Evolutionary conservation across 2,888 invertebrate genomes (phyloP).

Genomic region (Ypsolopha sequella): DNA sequence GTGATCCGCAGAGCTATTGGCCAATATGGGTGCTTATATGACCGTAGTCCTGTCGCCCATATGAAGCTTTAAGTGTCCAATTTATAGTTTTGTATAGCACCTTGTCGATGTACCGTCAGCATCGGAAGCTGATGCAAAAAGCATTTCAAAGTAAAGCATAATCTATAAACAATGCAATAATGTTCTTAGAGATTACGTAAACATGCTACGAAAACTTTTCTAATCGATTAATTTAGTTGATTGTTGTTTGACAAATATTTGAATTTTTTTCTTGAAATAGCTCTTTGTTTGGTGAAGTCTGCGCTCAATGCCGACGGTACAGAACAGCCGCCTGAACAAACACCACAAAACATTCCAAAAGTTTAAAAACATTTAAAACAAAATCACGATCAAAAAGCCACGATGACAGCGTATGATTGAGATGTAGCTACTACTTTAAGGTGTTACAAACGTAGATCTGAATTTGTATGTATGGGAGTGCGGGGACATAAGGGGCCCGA

Average conservation of each 20-base stretch:
- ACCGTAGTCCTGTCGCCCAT: slow-evolving; percentile 11
- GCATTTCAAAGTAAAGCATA: neutral
- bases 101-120: slow-evolving; percentile 14
- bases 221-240: too few species aligned
- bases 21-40: too few species aligned
- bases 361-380: slow-evolving; percentile 19
- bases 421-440: slow-evolving; percentile 11
- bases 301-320: neutral
- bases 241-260: neutral
- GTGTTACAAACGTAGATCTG: slow-evolving; percentile 26
- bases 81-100: slow-evolving; percentile 21
- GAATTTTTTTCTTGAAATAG: neutral
- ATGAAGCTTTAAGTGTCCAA: slow-evolving; percentile 26
- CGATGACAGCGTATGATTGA: neutral
- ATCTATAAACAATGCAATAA: neutral
- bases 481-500: too few species aligned
- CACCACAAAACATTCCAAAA: slow-evolving; percentile 49
- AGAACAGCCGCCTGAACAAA: slow-evolving; percentile 38
- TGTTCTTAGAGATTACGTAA: neutral
- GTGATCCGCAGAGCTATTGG: too few species aligned
- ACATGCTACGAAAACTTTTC: too few species aligned
- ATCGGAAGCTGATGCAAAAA: neutral
- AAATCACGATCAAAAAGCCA: slow-evolving; percentile 1
- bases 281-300: neutral
- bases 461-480: slow-evolving; percentile 21